Percentiles rank a stretch among this genome's conserved stretches.
Evolutionary conservation across 1,140 invertebrate species (phyloP).

Genomic region (Mercenaria mercenaria): DNA sequence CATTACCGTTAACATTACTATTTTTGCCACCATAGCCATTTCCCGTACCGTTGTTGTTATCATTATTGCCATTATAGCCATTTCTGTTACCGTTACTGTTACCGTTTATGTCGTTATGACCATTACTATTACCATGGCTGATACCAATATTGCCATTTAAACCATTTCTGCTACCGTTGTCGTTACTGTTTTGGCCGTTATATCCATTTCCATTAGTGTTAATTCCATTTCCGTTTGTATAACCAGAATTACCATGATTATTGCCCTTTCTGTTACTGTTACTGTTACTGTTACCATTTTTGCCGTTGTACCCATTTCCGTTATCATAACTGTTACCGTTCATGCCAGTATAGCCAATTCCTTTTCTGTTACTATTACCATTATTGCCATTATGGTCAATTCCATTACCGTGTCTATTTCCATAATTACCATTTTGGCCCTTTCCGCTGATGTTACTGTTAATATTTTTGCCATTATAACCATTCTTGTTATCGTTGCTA

Average conservation of each 20-base stretch:
- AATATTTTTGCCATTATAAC: neutral
- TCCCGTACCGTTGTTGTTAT: neutral
- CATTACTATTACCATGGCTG: neutral
- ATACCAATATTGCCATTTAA: neutral
- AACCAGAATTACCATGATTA: neutral
- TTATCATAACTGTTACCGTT: neutral
- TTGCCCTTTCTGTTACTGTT: neutral
- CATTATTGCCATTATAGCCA: neutral
- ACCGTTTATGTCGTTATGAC: neutral
- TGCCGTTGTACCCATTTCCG: neutral
- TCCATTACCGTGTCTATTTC: neutral
- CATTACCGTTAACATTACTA: neutral
- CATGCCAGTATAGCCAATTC: neutral
- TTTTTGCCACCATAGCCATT: neutral
- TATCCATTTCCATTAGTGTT: neutral
- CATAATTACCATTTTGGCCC: neutral
- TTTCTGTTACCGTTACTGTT: neutral
- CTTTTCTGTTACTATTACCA: neutral
- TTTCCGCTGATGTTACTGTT: neutral
- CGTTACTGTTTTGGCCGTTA: neutral
- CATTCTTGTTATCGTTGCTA: neutral
- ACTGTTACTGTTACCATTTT: neutral
- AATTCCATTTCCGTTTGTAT: neutral
- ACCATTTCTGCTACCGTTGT: neutral
- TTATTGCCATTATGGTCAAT: no score